Conservation (phyloP, 2,888 invertebrate species). For the Prionchulus punctatus region DNA sequence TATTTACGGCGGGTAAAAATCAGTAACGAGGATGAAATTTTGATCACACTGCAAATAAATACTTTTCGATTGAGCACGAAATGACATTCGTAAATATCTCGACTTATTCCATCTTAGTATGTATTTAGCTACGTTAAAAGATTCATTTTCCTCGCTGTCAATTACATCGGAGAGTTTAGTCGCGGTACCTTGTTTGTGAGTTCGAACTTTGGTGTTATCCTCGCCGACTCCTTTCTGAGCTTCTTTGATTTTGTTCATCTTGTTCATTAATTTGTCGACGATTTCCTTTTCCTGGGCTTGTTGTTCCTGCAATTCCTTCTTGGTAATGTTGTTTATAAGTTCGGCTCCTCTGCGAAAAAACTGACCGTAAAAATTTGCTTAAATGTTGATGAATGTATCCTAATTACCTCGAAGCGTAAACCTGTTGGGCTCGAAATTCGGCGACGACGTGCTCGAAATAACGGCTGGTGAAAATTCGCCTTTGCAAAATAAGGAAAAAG, state of each 20-base stretch:
- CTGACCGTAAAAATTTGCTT: background rate
- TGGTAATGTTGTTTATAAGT: conserved; percentile 73
- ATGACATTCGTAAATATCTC: too few species aligned
- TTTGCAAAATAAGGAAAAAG: conserved; percentile 72
- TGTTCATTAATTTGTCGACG: conserved; percentile 75
- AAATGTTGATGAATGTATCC: conserved; percentile 4
- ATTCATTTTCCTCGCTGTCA: too few species aligned
- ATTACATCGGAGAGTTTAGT: too few species aligned
- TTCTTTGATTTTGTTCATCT: conserved; percentile 92
- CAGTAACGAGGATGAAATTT: too few species aligned
- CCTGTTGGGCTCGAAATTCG: conserved; percentile 83
- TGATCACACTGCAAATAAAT: too few species aligned
- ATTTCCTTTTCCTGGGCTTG: conserved; percentile 67
- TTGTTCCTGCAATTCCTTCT: conserved; percentile 71
- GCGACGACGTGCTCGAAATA: conserved; percentile 93
- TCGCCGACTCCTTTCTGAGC: too few species aligned
- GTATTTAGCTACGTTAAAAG: too few species aligned
- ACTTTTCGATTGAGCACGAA: too few species aligned
- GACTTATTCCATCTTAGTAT: too few species aligned
- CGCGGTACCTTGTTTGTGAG: too few species aligned
- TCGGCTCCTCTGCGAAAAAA: conserved; percentile 60
- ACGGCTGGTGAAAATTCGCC: conserved; percentile 77
- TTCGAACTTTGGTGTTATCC: too few species aligned
- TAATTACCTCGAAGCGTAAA: conserved; percentile 66
- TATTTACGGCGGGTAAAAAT: too few species aligned